Percentiles rank a stretch among this genome's conserved stretches.
phyloP scores from a whole-genome alignment of 2,797 vertebrate genomes.

The Delichon dasypus region DNA sequence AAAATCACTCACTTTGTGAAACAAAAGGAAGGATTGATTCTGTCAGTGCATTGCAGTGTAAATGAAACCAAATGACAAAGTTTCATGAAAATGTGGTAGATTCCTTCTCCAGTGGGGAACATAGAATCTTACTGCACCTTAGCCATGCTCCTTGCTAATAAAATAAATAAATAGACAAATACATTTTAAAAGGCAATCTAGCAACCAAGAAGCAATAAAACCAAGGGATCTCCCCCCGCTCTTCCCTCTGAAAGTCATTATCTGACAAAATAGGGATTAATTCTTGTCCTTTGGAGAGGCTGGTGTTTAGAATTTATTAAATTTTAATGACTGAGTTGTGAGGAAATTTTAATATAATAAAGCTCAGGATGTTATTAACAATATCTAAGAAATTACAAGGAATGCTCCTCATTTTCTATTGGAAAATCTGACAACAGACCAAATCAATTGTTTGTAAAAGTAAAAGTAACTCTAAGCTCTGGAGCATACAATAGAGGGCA shows the following conservation, averaged over 20 bases:
- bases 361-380: not conserved
- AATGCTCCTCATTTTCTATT: not conserved
- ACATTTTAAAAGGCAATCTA: not conserved
- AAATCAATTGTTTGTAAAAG: not conserved
- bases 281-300: not conserved
- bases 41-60: rapidly evolving
- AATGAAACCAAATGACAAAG: not conserved
- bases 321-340: not conserved
- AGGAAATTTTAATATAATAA: not conserved
- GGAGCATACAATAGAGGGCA: not conserved
- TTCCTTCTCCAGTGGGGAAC: not conserved
- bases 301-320: not conserved
- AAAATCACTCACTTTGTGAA: not conserved
- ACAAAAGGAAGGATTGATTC: not conserved
- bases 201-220: not conserved
- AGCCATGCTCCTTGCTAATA: not conserved
- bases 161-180: not conserved
- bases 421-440: not conserved
- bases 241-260: not conserved
- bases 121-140: not conserved
- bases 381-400: not conserved
- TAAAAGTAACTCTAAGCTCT: not conserved
- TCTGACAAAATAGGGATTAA: not conserved
- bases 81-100: not conserved
- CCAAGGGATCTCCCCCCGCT: not conserved